A percentile compares a stretch with the other conserved stretches of the same genome.
phyloP scores from a whole-genome alignment of 2,797 vertebrate genomes.

The Brotula barbata region DNA sequence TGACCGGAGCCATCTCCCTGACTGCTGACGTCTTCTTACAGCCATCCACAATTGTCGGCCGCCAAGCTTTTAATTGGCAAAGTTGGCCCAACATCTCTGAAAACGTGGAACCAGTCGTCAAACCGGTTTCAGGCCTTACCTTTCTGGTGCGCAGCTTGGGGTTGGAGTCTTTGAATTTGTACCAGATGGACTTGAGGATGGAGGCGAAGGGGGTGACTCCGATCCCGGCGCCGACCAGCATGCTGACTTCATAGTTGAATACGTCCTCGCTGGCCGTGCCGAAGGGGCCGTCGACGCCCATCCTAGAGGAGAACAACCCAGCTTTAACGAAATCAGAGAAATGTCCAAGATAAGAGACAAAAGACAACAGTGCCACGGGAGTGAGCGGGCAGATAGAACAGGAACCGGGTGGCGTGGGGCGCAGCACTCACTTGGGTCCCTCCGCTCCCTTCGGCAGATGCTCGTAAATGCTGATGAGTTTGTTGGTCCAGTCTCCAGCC shows the following conservation, averaged over 20 bases:
- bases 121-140: slow-evolving; percentile 68
- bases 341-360: no score
- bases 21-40: no score
- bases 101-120: background rate
- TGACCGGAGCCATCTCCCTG: no score
- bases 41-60: no score
- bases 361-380: no score
- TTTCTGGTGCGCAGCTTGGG: slow-evolving; percentile 86
- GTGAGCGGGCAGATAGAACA: background rate
- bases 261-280: slow-evolving; percentile 93
- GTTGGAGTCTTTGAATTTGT: slow-evolving; percentile 87
- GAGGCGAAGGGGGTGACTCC: slow-evolving; percentile 93
- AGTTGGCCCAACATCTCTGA: no score
- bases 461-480: slow-evolving; percentile 80
- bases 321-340: no score
- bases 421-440: slow-evolving; percentile 80
- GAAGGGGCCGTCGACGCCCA: slow-evolving; percentile 90
- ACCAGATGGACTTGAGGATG: slow-evolving; percentile 94
- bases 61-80: no score
- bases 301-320: slow-evolving; percentile 65
- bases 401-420: background rate
- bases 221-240: slow-evolving; percentile 90
- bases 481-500: slow-evolving; percentile 88
- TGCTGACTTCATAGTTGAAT: slow-evolving; percentile 91
- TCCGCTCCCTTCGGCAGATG: slow-evolving; percentile 74